A percentile compares a stretch with the other conserved stretches of the same genome.
Evolutionary conservation across 1,140 invertebrate species (phyloP).

Genomic region (Battus philenor): DNA sequence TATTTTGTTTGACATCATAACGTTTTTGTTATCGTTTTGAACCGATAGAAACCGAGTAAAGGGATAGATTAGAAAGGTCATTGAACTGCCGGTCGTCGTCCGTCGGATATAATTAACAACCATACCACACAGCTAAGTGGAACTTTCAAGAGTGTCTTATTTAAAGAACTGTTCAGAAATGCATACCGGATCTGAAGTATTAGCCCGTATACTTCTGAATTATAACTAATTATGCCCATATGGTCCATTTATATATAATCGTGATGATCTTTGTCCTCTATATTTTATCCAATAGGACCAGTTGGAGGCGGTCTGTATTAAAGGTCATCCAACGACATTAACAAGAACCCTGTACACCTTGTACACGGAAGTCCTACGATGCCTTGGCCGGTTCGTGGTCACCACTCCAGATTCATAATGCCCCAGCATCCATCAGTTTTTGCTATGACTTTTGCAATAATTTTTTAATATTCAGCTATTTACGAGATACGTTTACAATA

Average conservation of each 20-base stretch:
- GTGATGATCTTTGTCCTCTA: no score
- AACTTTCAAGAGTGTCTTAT: constrained; percentile 27
- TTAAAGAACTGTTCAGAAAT: constrained; percentile 15
- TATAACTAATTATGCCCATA: neutral
- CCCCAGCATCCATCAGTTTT: no score
- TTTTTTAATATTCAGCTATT: no score
- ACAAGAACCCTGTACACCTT: no score
- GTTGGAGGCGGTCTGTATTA: no score
- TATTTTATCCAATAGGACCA: no score
- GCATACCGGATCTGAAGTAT: neutral
- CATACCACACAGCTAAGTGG: constrained; percentile 31
- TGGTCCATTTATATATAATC: neutral
- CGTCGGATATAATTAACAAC: constrained; percentile 43
- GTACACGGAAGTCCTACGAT: no score
- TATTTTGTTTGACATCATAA: neutral
- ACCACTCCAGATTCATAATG: no score
- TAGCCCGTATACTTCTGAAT: neutral
- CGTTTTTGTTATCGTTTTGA: constrained; percentile 34
- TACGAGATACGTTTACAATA: no score
- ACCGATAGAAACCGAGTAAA: constrained; percentile 22
- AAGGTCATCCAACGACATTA: no score
- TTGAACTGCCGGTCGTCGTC: constrained; percentile 33
- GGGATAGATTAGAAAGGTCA: constrained; percentile 34
- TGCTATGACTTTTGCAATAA: no score
- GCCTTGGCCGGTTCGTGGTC: no score